A percentile compares a stretch with the other conserved stretches of the same genome.
Conservation (phyloP, 2,888 invertebrate species). For the Congeria kusceri region DNA sequence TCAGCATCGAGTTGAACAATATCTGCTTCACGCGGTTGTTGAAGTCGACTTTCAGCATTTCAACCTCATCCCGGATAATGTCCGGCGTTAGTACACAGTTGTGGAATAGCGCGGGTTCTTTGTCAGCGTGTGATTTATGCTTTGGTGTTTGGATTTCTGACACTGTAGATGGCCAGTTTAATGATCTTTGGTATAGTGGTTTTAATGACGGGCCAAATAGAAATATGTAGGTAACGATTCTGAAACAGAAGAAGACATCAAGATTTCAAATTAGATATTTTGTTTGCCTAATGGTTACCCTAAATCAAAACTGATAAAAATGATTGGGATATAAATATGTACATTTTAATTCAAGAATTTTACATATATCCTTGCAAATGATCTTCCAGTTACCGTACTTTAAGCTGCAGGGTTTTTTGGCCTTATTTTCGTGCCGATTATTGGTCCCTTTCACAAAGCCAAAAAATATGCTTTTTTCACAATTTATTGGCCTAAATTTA, state of each 20-base stretch:
- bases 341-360: too few relatives aligned
- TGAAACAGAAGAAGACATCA: constrained; percentile 69
- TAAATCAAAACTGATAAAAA: too few relatives aligned
- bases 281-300: too few relatives aligned
- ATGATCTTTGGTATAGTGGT: constrained; percentile 90
- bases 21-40: constrained; percentile 95
- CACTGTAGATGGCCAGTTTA: constrained; percentile 78
- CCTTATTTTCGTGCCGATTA: too few relatives aligned
- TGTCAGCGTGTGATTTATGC: constrained; percentile 59
- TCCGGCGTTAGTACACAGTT: constrained; percentile 85
- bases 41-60: constrained; percentile 93
- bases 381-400: too few relatives aligned
- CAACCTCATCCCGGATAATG: constrained; percentile 92
- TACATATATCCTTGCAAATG: too few relatives aligned
- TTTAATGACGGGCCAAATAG: constrained; percentile 92
- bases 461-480: too few relatives aligned
- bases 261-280: too few relatives aligned
- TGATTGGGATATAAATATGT: too few relatives aligned
- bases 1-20: constrained; percentile 92
- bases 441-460: too few relatives aligned
- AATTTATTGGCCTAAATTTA: too few relatives aligned
- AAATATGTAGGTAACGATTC: constrained; percentile 86
- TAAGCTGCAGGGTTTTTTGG: too few relatives aligned
- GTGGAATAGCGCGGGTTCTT: constrained; percentile 77
- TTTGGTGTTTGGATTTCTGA: constrained; percentile 59